Evolutionary conservation across 23 tunicate genomes (phyloP), one percentile per base, ranked within the genome.

Genomic region (Styela clava): DNA sequence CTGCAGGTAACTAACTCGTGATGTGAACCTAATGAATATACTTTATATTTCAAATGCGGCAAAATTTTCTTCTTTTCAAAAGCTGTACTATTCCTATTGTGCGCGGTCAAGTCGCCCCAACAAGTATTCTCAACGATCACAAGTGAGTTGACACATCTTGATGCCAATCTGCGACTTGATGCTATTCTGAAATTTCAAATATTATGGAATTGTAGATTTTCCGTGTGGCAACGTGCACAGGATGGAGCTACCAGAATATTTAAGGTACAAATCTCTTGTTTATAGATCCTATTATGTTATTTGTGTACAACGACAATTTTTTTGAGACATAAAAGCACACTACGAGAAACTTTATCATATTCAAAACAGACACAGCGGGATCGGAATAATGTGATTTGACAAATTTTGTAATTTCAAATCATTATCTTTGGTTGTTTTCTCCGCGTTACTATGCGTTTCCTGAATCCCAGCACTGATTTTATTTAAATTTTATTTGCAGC

Each of bases 51-150:
- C n/a, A n/a, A n/a, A n/a, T n/a, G n/a, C n/a, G n/a, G n/a, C n/a
- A n/a, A n/a, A n/a, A n/a, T n/a, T n/a, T n/a, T n/a, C n/a, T n/a
- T 26, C 20, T 16, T 9, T 61, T 27, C 62, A 56, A 3, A 69
- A 93, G 98, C 86, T 24, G 69, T 86, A 36, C 65, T 93, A 29
- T 88, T 93, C 79, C 72, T 93, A 9, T 69, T 93, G n/a, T 87
- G 93, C 33, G 89, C 98, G 2, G 74, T 73, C 56, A 88, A 84
- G 34, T 77, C 83, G 0, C 89, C 86, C 16, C 63, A 76, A 1
- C 94, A 83, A 26, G 87, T 84, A n/a, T 79, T 79, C 35, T 65
- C 78, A 23, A 79, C 79, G 63, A 69, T 93, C 35, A 76, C 82
- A 78, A 69, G 52, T 24, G 98, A 93, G 28, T 73, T 87, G 12